These are phyloP conservation scores for Ctenoplectra terminalis DNA, from an alignment of 1,140 invertebrate species.

Conservation along the genomic window DNA sequence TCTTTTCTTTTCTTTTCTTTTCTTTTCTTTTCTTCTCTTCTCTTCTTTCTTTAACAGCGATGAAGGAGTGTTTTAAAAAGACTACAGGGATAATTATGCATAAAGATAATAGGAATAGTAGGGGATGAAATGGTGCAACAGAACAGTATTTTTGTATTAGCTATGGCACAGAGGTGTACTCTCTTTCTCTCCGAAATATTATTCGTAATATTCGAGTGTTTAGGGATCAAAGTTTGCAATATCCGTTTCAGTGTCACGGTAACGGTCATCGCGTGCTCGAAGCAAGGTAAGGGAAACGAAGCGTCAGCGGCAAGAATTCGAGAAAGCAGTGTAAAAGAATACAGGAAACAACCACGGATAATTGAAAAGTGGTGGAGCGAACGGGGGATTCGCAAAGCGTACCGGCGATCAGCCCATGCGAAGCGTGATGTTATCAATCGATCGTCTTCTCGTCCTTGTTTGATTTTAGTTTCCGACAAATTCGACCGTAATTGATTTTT, in stretches of 20 bases:
- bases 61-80: constrained; percentile 53
- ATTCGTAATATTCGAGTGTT: constrained; percentile 55
- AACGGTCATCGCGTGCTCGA: constrained; percentile 26
- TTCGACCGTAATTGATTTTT: neutral
- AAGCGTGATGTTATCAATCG: no score
- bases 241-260: constrained; percentile 33
- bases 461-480: neutral
- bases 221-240: constrained; percentile 51
- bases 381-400: neutral
- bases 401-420: neutral
- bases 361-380: neutral
- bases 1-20: no score
- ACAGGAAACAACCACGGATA: neutral
- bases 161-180: constrained; percentile 50
- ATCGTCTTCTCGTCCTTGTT: constrained; percentile 3
- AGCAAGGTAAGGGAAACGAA: neutral
- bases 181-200: constrained; percentile 43
- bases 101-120: constrained; percentile 67
- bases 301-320: neutral
- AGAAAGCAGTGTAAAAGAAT: no score
- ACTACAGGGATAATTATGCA: constrained; percentile 70
- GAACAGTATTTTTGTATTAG: constrained; percentile 80
- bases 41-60: constrained; percentile 37
- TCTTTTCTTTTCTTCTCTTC: neutral
- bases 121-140: constrained; percentile 71